These are phyloP conservation scores for Meteorus cinctellus DNA, from an alignment of 2,888 invertebrate genomes.

Conservation along the genomic window DNA sequence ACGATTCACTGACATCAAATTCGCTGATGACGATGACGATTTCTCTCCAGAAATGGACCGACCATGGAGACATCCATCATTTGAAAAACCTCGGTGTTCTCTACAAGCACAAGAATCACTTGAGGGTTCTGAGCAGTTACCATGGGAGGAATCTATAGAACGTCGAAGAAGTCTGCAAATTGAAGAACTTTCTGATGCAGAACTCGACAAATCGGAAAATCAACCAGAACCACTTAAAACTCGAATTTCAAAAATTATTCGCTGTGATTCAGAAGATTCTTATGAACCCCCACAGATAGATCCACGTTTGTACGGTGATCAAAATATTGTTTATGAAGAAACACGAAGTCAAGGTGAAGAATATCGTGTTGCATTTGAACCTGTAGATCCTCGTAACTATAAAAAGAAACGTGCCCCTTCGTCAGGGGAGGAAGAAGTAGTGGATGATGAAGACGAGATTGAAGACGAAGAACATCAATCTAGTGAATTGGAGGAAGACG, in stretches of 20 bases:
- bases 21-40: constrained; percentile 60
- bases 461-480: constrained; percentile 56
- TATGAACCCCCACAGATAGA: constrained; percentile 57
- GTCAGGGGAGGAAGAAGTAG: constrained; percentile 45
- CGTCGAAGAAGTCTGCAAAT: constrained; percentile 43
- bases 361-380: constrained; percentile 49
- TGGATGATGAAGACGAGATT: constrained; percentile 40
- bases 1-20: constrained; percentile 66
- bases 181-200: constrained; percentile 46
- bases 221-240: constrained; percentile 49
- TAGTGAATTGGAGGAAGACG: constrained; percentile 58
- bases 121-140: constrained; percentile 47
- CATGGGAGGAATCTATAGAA: constrained; percentile 55
- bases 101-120: constrained; percentile 58
- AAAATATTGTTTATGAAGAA: constrained; percentile 48
- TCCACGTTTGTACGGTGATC: constrained; percentile 60
- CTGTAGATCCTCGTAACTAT: constrained; percentile 49
- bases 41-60: constrained; percentile 57
- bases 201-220: constrained; percentile 47
- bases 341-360: constrained; percentile 43
- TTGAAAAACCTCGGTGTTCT: constrained; percentile 67
- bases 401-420: constrained; percentile 35
- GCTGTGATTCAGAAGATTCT: constrained; percentile 52
- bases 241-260: constrained; percentile 43
- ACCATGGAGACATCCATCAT: constrained; percentile 69